Percentiles rank a stretch among this genome's conserved stretches.
phyloP scores from a whole-genome alignment of 1,140 invertebrate species.

The Zaprionus ghesquierei region DNA sequence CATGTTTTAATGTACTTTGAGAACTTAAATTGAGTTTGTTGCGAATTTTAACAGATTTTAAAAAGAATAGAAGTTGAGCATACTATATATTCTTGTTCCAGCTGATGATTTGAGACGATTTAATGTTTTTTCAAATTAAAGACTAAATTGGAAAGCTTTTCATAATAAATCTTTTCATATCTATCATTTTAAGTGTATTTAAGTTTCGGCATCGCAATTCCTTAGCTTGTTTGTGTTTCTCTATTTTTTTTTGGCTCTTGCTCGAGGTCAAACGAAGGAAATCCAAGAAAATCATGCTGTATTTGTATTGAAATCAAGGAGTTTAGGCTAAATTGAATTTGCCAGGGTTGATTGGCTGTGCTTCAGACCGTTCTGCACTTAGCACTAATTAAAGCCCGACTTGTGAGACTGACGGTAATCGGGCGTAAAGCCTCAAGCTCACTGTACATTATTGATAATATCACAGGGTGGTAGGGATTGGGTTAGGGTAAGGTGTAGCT shows the following conservation, averaged over 20 bases:
- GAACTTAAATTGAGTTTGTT: too few relatives aligned
- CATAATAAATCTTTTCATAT: neutral
- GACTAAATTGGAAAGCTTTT: too few relatives aligned
- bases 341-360: conserved; percentile 24
- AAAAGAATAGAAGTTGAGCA: too few relatives aligned
- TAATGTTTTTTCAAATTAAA: too few relatives aligned
- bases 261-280: neutral
- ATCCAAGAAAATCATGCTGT: conserved; percentile 8
- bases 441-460: conserved; percentile 72
- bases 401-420: conserved; percentile 45
- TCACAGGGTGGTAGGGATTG: neutral
- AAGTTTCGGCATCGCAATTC: neutral
- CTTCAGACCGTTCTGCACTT: conserved; percentile 15
- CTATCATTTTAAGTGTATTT: neutral
- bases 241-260: neutral
- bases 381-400: conserved; percentile 59
- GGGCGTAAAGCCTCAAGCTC: conserved; percentile 21
- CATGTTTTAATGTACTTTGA: too few relatives aligned
- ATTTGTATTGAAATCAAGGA: conserved; percentile 41
- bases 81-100: neutral
- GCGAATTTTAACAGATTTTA: too few relatives aligned
- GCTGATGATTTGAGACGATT: too few relatives aligned
- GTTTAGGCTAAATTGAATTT: conserved; percentile 33
- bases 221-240: neutral
- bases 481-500: conserved; percentile 22